phyloP scores from a whole-genome alignment of 2,888 invertebrate genomes.

The Cremastinae sp. region DNA sequence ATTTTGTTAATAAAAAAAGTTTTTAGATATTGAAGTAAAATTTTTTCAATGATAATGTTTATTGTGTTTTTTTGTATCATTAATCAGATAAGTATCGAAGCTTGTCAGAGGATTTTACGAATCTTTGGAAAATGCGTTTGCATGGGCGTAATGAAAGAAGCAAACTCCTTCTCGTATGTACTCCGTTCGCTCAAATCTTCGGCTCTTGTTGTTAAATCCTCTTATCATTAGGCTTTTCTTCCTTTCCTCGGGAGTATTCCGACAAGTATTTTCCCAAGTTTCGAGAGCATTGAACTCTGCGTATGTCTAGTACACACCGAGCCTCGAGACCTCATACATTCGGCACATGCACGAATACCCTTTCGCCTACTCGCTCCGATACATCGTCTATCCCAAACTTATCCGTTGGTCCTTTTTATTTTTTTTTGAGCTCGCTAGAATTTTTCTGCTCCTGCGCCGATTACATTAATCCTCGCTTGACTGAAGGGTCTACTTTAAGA shows the following conservation, averaged over 20 bases:
- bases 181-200: constrained; percentile 17
- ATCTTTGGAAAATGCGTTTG: neutral
- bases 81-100: too few species aligned
- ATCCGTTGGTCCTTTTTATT: neutral
- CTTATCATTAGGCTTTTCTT: constrained; percentile 36
- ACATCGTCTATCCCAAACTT: neutral
- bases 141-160: neutral
- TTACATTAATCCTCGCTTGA: neutral
- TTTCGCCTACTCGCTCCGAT: constrained; percentile 3
- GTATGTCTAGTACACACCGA: neutral
- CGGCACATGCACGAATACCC: neutral
- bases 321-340: constrained; percentile 10
- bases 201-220: constrained; percentile 15
- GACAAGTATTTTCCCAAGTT: constrained; percentile 12
- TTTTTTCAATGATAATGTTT: too few species aligned
- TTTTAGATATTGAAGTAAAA: too few species aligned
- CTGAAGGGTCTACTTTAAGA: too few species aligned
- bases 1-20: too few species aligned
- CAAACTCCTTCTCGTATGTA: neutral
- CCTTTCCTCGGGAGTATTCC: neutral
- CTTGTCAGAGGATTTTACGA: neutral
- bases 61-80: too few species aligned
- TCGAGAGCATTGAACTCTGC: constrained; percentile 30
- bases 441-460: neutral
- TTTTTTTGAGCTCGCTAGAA: neutral